Percentiles rank a stretch among this genome's conserved stretches.
Evolutionary conservation across 92 coral and sea anemone species (phyloP).

Genomic region (Umimayanthus kanabou): DNA sequence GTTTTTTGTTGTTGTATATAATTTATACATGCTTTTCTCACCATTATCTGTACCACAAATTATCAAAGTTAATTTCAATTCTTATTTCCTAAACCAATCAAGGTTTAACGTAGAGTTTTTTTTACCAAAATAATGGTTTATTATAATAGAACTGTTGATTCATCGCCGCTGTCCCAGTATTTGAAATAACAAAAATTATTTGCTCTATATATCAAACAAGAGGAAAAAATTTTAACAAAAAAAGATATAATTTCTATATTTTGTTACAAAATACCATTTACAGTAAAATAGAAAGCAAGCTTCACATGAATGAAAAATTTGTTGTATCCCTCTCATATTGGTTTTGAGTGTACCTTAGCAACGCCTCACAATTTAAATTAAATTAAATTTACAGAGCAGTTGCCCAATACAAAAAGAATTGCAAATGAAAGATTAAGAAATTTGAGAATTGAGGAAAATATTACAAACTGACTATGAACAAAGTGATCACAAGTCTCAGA

Average conservation of each 20-base stretch:
- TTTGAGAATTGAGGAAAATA: neutral
- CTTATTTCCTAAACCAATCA: neutral
- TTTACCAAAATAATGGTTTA: neutral
- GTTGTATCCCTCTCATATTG: neutral
- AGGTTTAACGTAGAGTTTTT: neutral
- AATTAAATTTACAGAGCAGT: neutral
- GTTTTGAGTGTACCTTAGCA: neutral
- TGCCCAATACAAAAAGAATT: constrained; percentile 15
- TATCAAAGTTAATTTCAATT: neutral
- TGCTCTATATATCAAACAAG: neutral
- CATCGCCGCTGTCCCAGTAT: neutral
- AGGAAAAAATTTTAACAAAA: too few species aligned
- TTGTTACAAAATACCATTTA: neutral
- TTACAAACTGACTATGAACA: neutral
- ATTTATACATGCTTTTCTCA: too few species aligned
- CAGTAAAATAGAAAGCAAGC: neutral
- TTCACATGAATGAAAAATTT: neutral
- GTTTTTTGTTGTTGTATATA: neutral
- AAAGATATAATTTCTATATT: neutral
- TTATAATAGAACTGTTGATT: neutral
- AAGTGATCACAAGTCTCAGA: neutral
- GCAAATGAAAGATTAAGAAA: neutral
- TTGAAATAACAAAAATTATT: neutral
- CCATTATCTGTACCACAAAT: neutral
- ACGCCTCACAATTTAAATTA: neutral